Conservation (phyloP, 2,113 vertebrate species). For the Phaetusa simplex region DNA sequence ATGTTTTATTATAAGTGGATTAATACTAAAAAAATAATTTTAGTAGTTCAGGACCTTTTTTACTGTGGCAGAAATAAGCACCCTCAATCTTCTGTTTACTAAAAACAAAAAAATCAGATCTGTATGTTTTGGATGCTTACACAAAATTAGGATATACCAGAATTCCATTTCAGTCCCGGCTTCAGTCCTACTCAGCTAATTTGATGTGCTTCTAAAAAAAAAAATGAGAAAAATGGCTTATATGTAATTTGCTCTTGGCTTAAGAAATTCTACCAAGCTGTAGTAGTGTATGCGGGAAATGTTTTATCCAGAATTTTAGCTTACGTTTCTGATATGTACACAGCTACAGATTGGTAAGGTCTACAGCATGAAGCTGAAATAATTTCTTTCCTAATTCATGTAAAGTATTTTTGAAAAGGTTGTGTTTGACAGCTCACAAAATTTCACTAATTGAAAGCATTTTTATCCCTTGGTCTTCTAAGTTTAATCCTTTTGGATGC, state of each 20-base stretch:
- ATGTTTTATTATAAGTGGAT: neutral
- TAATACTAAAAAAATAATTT: neutral
- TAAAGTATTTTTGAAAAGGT: neutral
- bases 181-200: neutral
- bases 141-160: neutral
- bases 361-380: neutral
- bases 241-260: neutral
- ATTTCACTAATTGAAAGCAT: neutral
- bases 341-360: neutral
- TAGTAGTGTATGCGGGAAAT: neutral
- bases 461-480: neutral
- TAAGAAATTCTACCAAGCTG: neutral
- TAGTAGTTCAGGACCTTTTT: neutral
- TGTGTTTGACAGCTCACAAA: neutral
- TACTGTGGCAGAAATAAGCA: neutral
- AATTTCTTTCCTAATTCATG: neutral
- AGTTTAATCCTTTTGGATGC: neutral
- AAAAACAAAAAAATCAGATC: neutral
- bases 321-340: neutral
- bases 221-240: neutral
- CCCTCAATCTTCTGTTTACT: neutral
- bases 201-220: neutral
- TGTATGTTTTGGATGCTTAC: neutral
- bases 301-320: neutral
- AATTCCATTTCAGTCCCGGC: neutral